A percentile compares a stretch with the other conserved stretches of the same genome.
Evolutionary conservation across 2,113 vertebrate species (phyloP).

Genomic region (Kryptolebias marmoratus): DNA sequence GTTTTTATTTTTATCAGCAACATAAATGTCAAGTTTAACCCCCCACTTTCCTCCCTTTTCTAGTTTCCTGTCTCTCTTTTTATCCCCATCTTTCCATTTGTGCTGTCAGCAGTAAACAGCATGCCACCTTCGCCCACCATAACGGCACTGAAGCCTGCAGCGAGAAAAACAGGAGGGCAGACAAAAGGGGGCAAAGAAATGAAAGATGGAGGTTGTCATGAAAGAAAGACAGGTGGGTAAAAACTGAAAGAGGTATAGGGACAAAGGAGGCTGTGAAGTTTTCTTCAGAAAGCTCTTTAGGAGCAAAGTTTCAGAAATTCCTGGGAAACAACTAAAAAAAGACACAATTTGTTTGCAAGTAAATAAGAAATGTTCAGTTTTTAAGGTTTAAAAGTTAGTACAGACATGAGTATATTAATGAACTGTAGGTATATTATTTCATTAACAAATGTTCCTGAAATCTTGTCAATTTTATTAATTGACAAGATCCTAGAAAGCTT

Average conservation of each 20-base stretch:
- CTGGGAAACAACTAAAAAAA: not conserved
- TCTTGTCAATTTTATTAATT: not conserved
- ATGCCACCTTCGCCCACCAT: slow-evolving; percentile 12
- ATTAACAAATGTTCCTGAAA: not conserved
- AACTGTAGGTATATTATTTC: not conserved
- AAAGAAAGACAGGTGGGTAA: slow-evolving; percentile 23
- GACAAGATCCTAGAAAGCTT: too few relatives aligned
- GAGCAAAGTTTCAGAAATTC: slow-evolving; percentile 1
- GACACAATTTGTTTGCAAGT: not conserved
- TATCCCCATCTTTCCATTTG: slow-evolving; percentile 1
- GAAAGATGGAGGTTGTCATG: slow-evolving; percentile 31
- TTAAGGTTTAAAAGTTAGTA: not conserved
- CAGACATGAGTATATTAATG: not conserved
- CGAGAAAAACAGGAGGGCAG: slow-evolving; percentile 3
- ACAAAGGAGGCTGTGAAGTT: not conserved
- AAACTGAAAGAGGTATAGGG: not conserved
- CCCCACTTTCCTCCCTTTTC: not conserved
- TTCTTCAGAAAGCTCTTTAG: slow-evolving; percentile 7
- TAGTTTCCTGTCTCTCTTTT: not conserved
- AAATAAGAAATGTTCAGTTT: not conserved
- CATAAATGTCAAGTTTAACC: slow-evolving; percentile 34
- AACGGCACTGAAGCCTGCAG: slow-evolving; percentile 34
- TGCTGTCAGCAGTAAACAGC: slow-evolving; percentile 29
- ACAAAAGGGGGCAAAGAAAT: slow-evolving; percentile 15
- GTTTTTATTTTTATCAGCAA: slow-evolving; percentile 7